Base-by-base conservation (phyloP, 1,140 invertebrate genomes). In the Pentalonia nigronervosa region DNA sequence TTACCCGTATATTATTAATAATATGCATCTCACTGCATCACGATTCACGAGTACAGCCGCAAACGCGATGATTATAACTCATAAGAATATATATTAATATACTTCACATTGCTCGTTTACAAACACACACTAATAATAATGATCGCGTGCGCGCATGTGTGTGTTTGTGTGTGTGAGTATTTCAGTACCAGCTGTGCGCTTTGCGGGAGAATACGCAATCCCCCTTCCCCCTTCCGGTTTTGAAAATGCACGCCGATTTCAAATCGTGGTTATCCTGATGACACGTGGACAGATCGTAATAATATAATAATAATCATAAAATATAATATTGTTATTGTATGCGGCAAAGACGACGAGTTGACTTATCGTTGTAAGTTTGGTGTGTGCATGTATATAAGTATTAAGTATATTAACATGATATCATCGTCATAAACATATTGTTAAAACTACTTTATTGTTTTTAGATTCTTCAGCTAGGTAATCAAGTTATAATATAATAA, bases 51-150 rank as follows among this genome's bases (percentile, higher is more conserved):
- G 60, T 76, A 76, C 60, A 76, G 30, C 50, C 50, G 21, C n/a
- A n/a, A n/a, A n/a, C 30, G 60, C 60, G 4, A 67, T 67, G 60
- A 67, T 67, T 67, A 67, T n/a, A 67, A 67, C 60, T 76, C n/a
- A 76, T 76, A 34, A 76, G 30, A 76, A 76, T 76, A 76, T 76
- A 76, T 76, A 76, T 76, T 76, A 60, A 60, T n/a, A n/a, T n/a
- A 67, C 14, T 53, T 14, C 60, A n/a, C 4, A n/a, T n/a, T n/a
- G 17, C 60, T 30, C n/a, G 60, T 67, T 67, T 67, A 67, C 30
- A 53, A 53, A 76, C 30, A 76, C n/a, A 3, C 14, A 76, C 14
- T 76, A n/a, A 76, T n/a, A 76, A 76, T 76, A 76, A 76, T 76
- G n/a, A 17, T 17, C 14, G 6, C 17, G 30, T 6, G n/a, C 4